Conservation (phyloP, 2,888 invertebrate genomes). For the Dicycla oo region DNA sequence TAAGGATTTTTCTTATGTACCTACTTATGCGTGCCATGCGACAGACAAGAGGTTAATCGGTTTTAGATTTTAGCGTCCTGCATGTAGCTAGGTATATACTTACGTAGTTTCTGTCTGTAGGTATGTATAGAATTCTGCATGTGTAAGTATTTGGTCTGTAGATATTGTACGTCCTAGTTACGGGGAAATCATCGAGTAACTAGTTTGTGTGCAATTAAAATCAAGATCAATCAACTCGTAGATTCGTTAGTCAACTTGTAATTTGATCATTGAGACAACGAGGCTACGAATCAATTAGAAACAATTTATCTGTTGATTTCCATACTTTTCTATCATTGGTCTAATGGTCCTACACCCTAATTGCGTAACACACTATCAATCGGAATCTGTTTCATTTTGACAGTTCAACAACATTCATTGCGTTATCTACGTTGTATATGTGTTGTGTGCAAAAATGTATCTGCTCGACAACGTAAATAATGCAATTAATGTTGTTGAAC, state of each 20-base stretch:
- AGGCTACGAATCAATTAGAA: conserved; percentile 53
- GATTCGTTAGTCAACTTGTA: conserved; percentile 35
- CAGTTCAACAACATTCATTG: too few species aligned
- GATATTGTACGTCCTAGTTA: background rate
- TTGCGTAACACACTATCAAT: too few species aligned
- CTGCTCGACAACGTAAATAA: too few species aligned
- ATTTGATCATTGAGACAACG: conserved; percentile 48
- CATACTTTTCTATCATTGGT: conserved; percentile 27
- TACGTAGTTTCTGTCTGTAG: background rate
- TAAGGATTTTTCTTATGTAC: too few species aligned
- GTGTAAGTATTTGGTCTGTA: background rate
- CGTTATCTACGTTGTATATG: too few species aligned
- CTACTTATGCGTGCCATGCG: too few species aligned
- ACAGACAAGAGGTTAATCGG: background rate
- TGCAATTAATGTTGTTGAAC: too few species aligned
- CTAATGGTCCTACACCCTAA: too few species aligned
- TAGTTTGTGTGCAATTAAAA: conserved; percentile 47
- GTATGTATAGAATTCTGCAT: background rate
- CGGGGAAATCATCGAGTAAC: background rate
- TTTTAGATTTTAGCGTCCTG: background rate
- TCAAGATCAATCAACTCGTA: conserved; percentile 51
- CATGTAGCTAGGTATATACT: too few species aligned
- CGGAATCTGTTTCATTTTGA: too few species aligned
- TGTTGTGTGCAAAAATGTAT: too few species aligned
- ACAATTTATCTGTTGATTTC: conserved; percentile 51